A percentile compares a stretch with the other conserved stretches of the same genome.
Conservation (phyloP, 1,140 invertebrate genomes). For the Drosophila rhopaloa region DNA sequence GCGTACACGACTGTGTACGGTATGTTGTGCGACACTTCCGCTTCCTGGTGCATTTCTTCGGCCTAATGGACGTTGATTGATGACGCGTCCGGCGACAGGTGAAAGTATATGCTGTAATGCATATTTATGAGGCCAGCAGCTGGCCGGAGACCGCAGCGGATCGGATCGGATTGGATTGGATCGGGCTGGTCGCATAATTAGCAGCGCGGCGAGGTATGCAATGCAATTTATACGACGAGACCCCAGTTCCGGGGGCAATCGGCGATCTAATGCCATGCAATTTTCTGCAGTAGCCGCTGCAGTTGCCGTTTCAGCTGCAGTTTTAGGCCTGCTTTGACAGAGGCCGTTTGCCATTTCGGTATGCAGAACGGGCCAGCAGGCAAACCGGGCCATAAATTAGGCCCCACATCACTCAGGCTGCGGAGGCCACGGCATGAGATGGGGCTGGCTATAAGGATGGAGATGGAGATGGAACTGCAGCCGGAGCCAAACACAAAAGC, state of each 20-base stretch:
- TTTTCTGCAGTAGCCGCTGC: constrained; percentile 39
- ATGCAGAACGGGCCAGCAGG: constrained; percentile 40
- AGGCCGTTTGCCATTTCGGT: constrained; percentile 57
- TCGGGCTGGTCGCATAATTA: constrained; percentile 62
- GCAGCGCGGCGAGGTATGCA: constrained; percentile 40
- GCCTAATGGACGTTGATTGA: constrained; percentile 75
- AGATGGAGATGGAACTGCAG: constrained; percentile 8
- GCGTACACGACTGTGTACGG: constrained; percentile 11
- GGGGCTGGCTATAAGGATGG: neutral
- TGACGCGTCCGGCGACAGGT: constrained; percentile 65
- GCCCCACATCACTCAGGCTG: constrained; percentile 56
- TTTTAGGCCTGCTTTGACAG: constrained; percentile 60
- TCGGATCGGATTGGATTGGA: constrained; percentile 1
- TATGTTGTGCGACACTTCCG: constrained; percentile 66
- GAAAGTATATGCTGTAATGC: constrained; percentile 64
- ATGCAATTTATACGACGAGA: constrained; percentile 48
- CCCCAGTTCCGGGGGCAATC: constrained; percentile 36
- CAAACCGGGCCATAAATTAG: constrained; percentile 64
- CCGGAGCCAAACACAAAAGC: constrained; percentile 53
- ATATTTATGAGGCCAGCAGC: constrained; percentile 44
- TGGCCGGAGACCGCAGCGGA: constrained; percentile 9
- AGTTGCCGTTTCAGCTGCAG: constrained; percentile 11
- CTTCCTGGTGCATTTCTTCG: constrained; percentile 69
- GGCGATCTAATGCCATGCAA: constrained; percentile 59
- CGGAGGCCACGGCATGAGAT: neutral